Conservation (phyloP, 2,113 vertebrate species). For the Chionodraco myersi region DNA sequence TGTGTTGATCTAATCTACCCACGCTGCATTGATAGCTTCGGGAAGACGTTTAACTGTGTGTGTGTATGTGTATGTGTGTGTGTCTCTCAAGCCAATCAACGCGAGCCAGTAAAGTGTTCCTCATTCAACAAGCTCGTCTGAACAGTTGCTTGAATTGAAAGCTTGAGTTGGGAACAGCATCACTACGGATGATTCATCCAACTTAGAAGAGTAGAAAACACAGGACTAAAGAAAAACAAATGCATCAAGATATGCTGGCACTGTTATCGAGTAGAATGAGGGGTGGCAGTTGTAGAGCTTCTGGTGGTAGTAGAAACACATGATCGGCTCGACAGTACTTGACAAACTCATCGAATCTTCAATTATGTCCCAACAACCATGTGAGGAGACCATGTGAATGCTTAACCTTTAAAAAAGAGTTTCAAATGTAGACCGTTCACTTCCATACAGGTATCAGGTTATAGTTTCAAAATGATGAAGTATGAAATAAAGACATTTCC, state of each 20-base stretch:
- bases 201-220: not conserved
- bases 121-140: not conserved
- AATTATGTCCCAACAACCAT: not conserved
- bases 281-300: not conserved
- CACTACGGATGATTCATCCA: too few relatives aligned
- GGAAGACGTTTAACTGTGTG: not conserved
- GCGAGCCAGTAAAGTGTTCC: too few relatives aligned
- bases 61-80: not conserved
- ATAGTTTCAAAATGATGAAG: conserved; percentile 16
- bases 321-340: not conserved
- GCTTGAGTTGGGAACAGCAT: too few relatives aligned
- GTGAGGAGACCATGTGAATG: not conserved
- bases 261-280: not conserved
- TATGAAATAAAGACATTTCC: not conserved
- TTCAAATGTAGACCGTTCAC: not conserved
- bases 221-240: not conserved
- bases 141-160: not conserved
- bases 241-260: not conserved
- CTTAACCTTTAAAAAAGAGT: not conserved
- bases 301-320: not conserved
- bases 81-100: not conserved
- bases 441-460: not conserved
- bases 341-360: not conserved
- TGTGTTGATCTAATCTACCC: not conserved
- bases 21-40: not conserved